These are phyloP conservation scores for Zaprionus lineosus DNA, from an alignment of 2,888 invertebrate species.

Conservation along the genomic window DNA sequence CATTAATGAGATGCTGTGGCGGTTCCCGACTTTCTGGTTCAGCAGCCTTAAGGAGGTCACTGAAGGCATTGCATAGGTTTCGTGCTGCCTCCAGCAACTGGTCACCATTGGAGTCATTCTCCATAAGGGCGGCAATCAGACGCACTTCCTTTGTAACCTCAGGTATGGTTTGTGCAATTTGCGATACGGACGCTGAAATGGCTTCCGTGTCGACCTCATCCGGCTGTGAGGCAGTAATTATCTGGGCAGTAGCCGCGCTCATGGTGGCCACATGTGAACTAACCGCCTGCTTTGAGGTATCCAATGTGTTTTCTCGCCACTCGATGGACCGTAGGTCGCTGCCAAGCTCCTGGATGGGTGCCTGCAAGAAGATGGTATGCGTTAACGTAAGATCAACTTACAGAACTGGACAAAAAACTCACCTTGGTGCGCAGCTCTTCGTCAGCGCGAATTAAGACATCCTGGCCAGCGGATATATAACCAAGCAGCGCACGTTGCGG, in stretches of 20 bases:
- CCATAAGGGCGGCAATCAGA: conserved; percentile 96
- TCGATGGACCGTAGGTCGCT: conserved; percentile 93
- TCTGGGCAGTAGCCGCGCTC: conserved; percentile 99
- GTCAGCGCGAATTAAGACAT: conserved; percentile 93
- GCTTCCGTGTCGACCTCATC: conserved; percentile 97
- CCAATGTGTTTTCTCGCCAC: conserved; percentile 97
- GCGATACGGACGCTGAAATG: conserved; percentile 98
- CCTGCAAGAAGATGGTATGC: conserved; percentile 51
- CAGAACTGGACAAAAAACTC: conserved; percentile 6
- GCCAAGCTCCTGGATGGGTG: conserved; percentile 88
- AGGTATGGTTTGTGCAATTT: conserved; percentile 97
- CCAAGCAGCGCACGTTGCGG: conserved; percentile 96
- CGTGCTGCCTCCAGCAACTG: conserved; percentile 95
- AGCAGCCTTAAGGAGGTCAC: conserved; percentile 96
- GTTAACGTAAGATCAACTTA: background rate
- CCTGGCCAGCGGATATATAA: conserved; percentile 94
- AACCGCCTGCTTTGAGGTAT: conserved; percentile 97
- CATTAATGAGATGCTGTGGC: conserved; percentile 95
- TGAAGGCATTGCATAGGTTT: conserved; percentile 95
- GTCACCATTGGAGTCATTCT: conserved; percentile 92
- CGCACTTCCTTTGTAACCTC: conserved; percentile 93
- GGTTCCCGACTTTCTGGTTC: conserved; percentile 97
- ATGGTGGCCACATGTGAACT: conserved; percentile 98
- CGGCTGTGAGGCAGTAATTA: conserved; percentile 94
- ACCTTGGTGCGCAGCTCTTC: conserved; percentile 86